Conservation (phyloP, 2,888 invertebrate genomes). For the Empis livida region DNA sequence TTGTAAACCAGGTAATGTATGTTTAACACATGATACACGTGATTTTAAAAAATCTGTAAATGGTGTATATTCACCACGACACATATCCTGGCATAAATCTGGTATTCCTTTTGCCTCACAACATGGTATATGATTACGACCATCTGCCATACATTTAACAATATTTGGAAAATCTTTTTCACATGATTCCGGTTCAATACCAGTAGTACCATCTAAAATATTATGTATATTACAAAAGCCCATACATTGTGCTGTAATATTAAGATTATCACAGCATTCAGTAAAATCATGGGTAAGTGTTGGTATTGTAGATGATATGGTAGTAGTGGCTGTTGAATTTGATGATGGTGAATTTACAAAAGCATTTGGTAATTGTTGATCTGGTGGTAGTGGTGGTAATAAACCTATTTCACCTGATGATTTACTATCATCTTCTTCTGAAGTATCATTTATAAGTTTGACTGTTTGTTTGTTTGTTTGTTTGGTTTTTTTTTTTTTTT, state of each 20-base stretch:
- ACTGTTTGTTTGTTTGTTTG: too few species aligned
- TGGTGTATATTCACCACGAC: conserved; percentile 71
- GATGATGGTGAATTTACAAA: conserved; percentile 7
- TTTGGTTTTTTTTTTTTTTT: too few species aligned
- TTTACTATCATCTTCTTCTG: background rate
- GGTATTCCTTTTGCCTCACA: conserved; percentile 70
- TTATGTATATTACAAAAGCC: conserved; percentile 75
- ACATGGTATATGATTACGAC: conserved; percentile 74
- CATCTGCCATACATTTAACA: conserved; percentile 67
- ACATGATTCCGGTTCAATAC: conserved; percentile 68
- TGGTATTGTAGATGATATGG: conserved; percentile 17
- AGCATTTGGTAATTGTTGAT: conserved; percentile 19
- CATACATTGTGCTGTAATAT: conserved; percentile 57
- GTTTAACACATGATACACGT: conserved; percentile 71
- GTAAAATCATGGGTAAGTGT: conserved; percentile 63
- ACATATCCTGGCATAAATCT: conserved; percentile 74
- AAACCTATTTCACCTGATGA: background rate
- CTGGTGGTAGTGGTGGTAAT: background rate
- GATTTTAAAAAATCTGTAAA: conserved; percentile 73
- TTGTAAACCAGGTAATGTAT: conserved; percentile 67
- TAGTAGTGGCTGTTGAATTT: conserved; percentile 8
- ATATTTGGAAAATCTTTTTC: conserved; percentile 69
- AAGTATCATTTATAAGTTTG: background rate
- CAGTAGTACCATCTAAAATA: conserved; percentile 60
- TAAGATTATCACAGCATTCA: conserved; percentile 57